Evolutionary conservation across 2,888 invertebrate genomes (phyloP).

Genomic region (Aplocera efformata): DNA sequence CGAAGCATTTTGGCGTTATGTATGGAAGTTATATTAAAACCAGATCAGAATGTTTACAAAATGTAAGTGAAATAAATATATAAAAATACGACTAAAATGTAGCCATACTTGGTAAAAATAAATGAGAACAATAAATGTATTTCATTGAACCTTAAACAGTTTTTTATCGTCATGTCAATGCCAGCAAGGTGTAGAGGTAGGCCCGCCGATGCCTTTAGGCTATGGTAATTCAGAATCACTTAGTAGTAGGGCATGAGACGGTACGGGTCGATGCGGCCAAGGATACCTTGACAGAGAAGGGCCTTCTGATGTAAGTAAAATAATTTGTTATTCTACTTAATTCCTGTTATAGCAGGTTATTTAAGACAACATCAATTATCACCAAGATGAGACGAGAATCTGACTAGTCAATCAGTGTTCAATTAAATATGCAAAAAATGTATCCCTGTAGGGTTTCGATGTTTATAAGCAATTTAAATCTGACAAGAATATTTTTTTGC

Average conservation of each 20-base stretch:
- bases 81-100: not conserved
- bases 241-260: constrained; percentile 23
- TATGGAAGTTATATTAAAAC: constrained; percentile 48
- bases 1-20: constrained; percentile 41
- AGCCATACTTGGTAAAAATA: constrained; percentile 1
- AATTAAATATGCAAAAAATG: too few relatives aligned
- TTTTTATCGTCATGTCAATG: constrained; percentile 18
- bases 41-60: constrained; percentile 41
- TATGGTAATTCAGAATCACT: constrained; percentile 25
- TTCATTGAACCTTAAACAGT: constrained; percentile 5
- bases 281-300: constrained; percentile 16
- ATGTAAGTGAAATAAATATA: too few relatives aligned
- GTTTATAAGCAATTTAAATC: too few relatives aligned
- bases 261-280: constrained; percentile 27
- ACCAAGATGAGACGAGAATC: too few relatives aligned
- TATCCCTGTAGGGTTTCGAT: too few relatives aligned
- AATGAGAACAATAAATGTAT: not conserved
- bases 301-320: constrained; percentile 1
- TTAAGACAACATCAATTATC: too few relatives aligned
- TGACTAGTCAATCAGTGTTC: too few relatives aligned
- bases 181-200: constrained; percentile 14
- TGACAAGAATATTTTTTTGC: too few relatives aligned
- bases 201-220: constrained; percentile 19
- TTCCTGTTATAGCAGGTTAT: too few relatives aligned
- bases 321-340: too few relatives aligned